Evolutionary conservation across 2,113 vertebrate genomes (phyloP).

Genomic region (Sceloporus undulatus): DNA sequence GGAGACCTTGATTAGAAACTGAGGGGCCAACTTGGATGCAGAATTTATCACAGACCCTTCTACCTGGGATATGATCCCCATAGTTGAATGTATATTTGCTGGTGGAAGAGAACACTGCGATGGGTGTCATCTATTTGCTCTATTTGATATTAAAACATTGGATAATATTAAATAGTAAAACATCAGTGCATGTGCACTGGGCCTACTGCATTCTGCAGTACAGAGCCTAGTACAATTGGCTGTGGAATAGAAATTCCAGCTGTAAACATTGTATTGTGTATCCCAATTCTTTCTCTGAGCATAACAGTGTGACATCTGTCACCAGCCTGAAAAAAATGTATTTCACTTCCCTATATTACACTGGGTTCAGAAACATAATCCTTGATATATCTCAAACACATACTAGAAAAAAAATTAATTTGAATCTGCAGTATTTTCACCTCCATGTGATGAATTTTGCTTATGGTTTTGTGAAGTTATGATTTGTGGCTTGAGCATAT

Average conservation of each 20-base stretch:
- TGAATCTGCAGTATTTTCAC: background rate
- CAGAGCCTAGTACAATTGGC: background rate
- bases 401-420: background rate
- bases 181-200: no score
- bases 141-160: no score
- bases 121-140: no score
- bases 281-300: background rate
- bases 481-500: background rate
- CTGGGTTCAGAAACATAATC: background rate
- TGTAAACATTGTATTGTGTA: background rate
- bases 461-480: slow-evolving; percentile 14
- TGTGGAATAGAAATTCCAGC: background rate
- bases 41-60: no score
- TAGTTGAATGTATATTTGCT: no score
- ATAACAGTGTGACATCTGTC: background rate
- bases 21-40: no score
- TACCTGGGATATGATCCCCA: no score
- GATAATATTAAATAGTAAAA: no score
- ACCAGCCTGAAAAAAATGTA: background rate
- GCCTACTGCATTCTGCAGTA: background rate
- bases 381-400: background rate
- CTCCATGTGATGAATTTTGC: background rate
- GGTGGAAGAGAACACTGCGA: no score
- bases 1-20: no score
- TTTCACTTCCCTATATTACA: background rate